Conservation (phyloP, 2,113 vertebrate genomes). For the Chascanopsetta lugubris region DNA sequence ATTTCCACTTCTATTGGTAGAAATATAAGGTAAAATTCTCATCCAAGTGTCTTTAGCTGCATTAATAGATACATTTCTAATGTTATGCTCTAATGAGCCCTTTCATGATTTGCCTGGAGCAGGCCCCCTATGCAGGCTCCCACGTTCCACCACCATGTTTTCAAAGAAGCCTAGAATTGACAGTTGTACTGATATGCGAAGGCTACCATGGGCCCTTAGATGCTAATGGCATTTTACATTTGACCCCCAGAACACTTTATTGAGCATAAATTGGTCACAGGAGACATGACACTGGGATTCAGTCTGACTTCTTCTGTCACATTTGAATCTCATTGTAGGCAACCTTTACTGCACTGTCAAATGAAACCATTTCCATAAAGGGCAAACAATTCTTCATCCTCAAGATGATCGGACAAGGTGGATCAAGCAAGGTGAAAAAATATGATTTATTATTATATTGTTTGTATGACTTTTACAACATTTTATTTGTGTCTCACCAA, state of each 20-base stretch:
- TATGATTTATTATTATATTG: not conserved
- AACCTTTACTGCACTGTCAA: conserved; percentile 77
- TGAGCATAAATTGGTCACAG: too few species aligned
- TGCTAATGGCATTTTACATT: not conserved
- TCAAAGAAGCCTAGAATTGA: too few species aligned
- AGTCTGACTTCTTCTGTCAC: not conserved
- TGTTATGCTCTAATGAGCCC: too few species aligned
- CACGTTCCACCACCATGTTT: too few species aligned
- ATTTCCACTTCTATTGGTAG: too few species aligned
- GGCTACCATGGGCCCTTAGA: too few species aligned
- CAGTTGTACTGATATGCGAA: too few species aligned
- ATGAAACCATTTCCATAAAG: conserved; percentile 90
- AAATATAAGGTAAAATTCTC: too few species aligned
- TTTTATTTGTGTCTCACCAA: not conserved
- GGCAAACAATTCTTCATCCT: conserved; percentile 90
- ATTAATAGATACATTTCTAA: too few species aligned
- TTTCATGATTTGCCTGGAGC: too few species aligned
- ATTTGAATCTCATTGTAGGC: conserved; percentile 72
- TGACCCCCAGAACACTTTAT: not conserved
- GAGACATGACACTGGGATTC: not conserved
- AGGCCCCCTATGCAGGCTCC: too few species aligned
- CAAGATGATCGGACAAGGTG: conserved; percentile 95
- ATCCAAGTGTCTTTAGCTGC: too few species aligned
- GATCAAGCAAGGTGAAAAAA: conserved; percentile 91
- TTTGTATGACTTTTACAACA: not conserved